Evolutionary conservation across 2,888 invertebrate species (phyloP).

Genomic region (Rhodophaea formosa): DNA sequence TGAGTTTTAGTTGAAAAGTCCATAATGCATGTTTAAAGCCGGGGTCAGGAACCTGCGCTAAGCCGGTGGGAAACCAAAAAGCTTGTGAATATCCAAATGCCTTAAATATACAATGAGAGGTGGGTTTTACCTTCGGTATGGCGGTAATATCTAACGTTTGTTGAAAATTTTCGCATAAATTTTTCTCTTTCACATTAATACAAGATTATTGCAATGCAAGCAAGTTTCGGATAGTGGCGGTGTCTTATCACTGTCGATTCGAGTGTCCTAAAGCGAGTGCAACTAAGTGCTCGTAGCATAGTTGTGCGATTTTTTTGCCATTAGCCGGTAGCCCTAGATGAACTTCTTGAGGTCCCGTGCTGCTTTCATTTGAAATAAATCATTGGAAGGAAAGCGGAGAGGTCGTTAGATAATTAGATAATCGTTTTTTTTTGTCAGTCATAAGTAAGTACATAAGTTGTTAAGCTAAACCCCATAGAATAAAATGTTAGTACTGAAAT

Average conservation of each 20-base stretch:
- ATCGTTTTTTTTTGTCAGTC: no score
- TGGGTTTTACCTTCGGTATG: conserved; percentile 32
- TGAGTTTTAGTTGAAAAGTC: conserved; percentile 29
- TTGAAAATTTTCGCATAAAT: neutral
- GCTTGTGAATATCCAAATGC: conserved; percentile 46
- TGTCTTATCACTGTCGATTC: conserved; percentile 17
- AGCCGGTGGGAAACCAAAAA: conserved; percentile 40
- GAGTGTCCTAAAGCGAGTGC: conserved; percentile 26
- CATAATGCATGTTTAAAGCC: conserved; percentile 50
- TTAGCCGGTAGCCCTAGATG: no score
- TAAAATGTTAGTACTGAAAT: no score
- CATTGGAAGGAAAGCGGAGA: no score
- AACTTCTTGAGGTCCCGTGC: no score
- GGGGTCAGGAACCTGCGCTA: conserved; percentile 33
- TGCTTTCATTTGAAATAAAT: no score
- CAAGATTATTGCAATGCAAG: neutral
- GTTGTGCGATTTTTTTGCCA: no score
- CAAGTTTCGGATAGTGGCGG: neutral
- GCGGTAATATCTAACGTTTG: neutral
- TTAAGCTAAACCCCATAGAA: no score
- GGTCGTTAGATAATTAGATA: no score
- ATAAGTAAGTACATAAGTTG: no score
- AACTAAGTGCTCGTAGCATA: no score
- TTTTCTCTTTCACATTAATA: neutral
- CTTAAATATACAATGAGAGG: conserved; percentile 54